Conservation (phyloP, 1,140 invertebrate genomes). For the Choristoneura fumiferana region DNA sequence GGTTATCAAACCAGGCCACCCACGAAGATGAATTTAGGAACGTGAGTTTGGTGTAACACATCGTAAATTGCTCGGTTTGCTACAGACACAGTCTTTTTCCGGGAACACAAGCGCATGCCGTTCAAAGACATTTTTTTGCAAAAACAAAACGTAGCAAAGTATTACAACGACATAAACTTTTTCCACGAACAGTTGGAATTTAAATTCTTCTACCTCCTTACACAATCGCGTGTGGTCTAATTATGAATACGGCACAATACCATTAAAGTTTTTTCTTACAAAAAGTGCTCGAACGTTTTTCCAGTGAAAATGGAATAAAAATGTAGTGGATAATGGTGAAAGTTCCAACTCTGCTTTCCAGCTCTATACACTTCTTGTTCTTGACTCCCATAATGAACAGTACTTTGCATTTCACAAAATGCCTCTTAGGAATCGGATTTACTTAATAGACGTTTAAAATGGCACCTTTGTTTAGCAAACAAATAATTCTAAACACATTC, state of each 20-base stretch:
- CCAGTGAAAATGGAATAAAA: slow-evolving; percentile 45
- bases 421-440: too few species aligned
- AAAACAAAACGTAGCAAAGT: slow-evolving; percentile 60
- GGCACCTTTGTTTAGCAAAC: too few species aligned
- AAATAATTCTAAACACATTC: too few species aligned
- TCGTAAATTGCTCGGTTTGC: slow-evolving; percentile 61
- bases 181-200: slow-evolving; percentile 63
- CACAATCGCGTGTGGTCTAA: slow-evolving; percentile 71
- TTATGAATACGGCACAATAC: slow-evolving; percentile 56
- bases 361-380: too few species aligned
- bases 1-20: slow-evolving; percentile 59
- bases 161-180: slow-evolving; percentile 61
- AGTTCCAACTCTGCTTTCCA: too few species aligned
- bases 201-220: slow-evolving; percentile 59
- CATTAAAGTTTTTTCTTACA: slow-evolving; percentile 34
- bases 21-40: slow-evolving; percentile 59
- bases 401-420: too few species aligned
- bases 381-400: too few species aligned
- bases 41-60: slow-evolving; percentile 63
- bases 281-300: slow-evolving; percentile 38
- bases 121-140: slow-evolving; percentile 64
- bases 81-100: slow-evolving; percentile 55
- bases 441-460: too few species aligned
- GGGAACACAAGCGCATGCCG: slow-evolving; percentile 57
- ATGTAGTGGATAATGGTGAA: slow-evolving; percentile 48